Percentiles rank a stretch among this genome's conserved stretches.
Conservation (phyloP, 37 sponge, comb jelly and placozoan species). For the Ephydatia muelleri region DNA sequence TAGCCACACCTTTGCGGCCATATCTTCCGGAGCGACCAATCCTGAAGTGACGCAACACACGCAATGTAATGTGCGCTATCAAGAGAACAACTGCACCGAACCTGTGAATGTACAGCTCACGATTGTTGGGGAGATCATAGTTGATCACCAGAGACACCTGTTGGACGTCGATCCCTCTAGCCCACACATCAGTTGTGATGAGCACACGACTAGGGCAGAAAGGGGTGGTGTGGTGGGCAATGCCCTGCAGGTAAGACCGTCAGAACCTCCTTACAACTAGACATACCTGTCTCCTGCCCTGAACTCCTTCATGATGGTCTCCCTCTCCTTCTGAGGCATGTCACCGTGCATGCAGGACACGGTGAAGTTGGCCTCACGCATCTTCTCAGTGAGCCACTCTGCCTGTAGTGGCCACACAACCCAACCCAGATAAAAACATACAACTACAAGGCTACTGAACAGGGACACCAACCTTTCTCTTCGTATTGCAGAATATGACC, state of each 20-base stretch:
- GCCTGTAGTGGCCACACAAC: slow-evolving; percentile 38
- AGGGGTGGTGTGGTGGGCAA: not conserved
- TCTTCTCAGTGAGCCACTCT: slow-evolving; percentile 99
- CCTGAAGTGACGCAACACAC: no score
- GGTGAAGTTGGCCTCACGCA: slow-evolving; percentile 99
- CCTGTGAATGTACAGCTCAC: slow-evolving; percentile 99
- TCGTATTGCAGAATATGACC: slow-evolving; percentile 99
- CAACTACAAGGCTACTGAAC: no score
- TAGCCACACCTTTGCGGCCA: slow-evolving; percentile 98
- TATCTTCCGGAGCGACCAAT: slow-evolving; percentile 98
- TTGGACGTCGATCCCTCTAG: slow-evolving; percentile 98
- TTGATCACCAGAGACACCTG: slow-evolving; percentile 99
- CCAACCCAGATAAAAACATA: not conserved
- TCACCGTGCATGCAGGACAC: slow-evolving; percentile 99
- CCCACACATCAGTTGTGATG: slow-evolving; percentile 99
- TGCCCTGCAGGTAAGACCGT: not conserved
- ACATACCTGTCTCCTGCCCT: slow-evolving; percentile 91
- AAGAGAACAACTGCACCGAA: no score
- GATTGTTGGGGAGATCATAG: slow-evolving; percentile 99
- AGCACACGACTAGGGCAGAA: slow-evolving; percentile 84
- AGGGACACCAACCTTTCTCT: slow-evolving; percentile 93
- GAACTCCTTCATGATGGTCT: slow-evolving; percentile 99
- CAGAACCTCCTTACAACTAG: not conserved
- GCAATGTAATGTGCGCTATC: no score
- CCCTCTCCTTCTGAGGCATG: slow-evolving; percentile 99